A percentile compares a stretch with the other conserved stretches of the same genome.
These are phyloP conservation scores for Glaucidium brasilianum DNA, from an alignment of 2,113 vertebrate genomes.

Conservation along the genomic window DNA sequence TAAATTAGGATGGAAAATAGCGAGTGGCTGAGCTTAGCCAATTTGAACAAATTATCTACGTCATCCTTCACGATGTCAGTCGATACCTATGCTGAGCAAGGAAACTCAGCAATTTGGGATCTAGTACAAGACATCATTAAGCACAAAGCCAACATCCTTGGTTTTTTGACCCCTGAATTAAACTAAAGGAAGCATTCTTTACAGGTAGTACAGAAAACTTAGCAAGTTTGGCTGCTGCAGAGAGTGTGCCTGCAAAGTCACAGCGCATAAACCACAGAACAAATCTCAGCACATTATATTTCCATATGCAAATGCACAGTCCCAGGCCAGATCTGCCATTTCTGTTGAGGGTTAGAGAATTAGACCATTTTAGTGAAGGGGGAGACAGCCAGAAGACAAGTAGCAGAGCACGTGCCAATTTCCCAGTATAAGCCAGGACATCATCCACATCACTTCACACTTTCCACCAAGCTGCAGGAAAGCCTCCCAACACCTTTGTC, in stretches of 20 bases:
- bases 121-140: background rate
- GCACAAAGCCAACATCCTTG: background rate
- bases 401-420: rapidly evolving
- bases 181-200: background rate
- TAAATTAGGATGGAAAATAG: background rate
- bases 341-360: background rate
- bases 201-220: background rate
- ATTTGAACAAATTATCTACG: background rate
- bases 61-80: background rate
- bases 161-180: background rate
- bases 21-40: background rate
- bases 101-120: background rate
- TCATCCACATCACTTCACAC: background rate
- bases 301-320: background rate
- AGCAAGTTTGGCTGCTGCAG: background rate
- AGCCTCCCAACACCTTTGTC: background rate
- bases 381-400: background rate
- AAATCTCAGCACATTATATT: rapidly evolving
- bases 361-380: background rate
- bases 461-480: background rate
- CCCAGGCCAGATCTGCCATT: background rate
- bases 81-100: background rate
- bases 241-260: background rate
- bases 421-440: background rate
- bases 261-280: background rate